Evolutionary conservation across 1,140 invertebrate genomes (phyloP).

Genomic region (Drosophila tani): DNA sequence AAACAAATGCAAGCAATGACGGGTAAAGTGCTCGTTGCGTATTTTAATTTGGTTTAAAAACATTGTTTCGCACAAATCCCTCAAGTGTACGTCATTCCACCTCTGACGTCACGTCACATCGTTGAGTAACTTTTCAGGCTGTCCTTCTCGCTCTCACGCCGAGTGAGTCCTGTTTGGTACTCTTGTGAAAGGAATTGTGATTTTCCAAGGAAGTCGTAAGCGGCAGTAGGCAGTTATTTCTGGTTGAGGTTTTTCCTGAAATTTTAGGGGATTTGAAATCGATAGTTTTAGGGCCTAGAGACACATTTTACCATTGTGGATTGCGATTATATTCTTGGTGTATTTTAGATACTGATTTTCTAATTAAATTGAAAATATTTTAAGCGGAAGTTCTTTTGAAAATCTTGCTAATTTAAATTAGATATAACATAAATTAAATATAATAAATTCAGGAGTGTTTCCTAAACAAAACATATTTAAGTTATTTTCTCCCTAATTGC

Average conservation of each 20-base stretch:
- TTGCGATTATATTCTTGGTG: too few relatives aligned
- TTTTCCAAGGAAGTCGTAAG: background rate
- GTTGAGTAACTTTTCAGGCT: constrained; percentile 42
- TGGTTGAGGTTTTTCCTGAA: background rate
- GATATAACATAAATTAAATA: background rate
- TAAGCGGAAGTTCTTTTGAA: too few relatives aligned
- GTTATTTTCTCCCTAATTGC: background rate
- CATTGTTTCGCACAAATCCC: constrained; percentile 80
- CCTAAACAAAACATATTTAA: too few relatives aligned
- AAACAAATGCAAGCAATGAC: constrained; percentile 82
- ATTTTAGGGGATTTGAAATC: background rate
- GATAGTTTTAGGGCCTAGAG: background rate
- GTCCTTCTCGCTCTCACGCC: constrained; percentile 7
- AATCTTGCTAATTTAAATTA: too few relatives aligned
- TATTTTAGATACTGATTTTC: fast-evolving
- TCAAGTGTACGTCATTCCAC: constrained; percentile 76
- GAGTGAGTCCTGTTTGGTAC: constrained; percentile 12
- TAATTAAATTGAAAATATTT: background rate
- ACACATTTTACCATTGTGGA: fast-evolving
- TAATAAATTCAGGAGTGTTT: background rate
- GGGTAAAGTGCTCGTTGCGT: constrained; percentile 83
- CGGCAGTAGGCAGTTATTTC: background rate
- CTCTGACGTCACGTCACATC: constrained; percentile 73
- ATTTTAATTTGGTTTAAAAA: constrained; percentile 83
- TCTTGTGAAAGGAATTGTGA: background rate